These are phyloP conservation scores for Urophycis tenuis DNA, from an alignment of 2,797 vertebrate genomes.

Conservation along the genomic window DNA sequence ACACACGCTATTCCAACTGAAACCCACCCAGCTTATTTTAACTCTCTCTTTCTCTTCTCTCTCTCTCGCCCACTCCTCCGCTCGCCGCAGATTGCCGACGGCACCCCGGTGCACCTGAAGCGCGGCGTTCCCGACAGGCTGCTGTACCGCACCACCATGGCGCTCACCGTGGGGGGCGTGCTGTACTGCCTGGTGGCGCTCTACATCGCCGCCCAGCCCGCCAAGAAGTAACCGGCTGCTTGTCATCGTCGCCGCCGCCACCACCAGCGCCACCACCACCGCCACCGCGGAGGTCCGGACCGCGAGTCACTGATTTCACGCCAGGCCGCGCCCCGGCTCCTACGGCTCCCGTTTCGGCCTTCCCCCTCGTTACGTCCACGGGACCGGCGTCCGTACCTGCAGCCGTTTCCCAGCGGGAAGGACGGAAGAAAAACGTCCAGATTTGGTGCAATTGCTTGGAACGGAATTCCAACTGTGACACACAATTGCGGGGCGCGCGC, in stretches of 20 bases:
- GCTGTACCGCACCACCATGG: conserved; percentile 96
- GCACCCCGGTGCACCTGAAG: conserved; percentile 85
- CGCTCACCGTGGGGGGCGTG: conserved; percentile 85
- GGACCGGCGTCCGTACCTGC: background rate
- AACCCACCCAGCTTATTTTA: background rate
- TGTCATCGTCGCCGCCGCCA: no score
- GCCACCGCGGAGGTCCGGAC: background rate
- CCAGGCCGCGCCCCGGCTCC: background rate
- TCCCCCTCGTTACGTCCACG: background rate
- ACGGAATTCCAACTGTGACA: background rate
- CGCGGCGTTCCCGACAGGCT: conserved; percentile 83
- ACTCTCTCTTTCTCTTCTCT: conserved; percentile 15
- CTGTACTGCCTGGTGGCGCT: conserved; percentile 89
- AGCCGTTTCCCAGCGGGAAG: background rate
- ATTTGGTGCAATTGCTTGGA: background rate
- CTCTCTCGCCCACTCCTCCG: conserved; percentile 16
- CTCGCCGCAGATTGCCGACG: conserved; percentile 74
- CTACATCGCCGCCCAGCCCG: conserved; percentile 83
- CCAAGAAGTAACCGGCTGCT: conserved; percentile 59
- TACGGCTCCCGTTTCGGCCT: background rate
- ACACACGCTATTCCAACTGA: background rate
- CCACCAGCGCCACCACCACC: background rate
- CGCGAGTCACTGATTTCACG: background rate
- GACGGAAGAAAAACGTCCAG: background rate
- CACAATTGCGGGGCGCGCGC: conserved; percentile 10